Base-by-base conservation (phyloP, 2,797 vertebrate species). In the Tauraco hartlaubi region DNA sequence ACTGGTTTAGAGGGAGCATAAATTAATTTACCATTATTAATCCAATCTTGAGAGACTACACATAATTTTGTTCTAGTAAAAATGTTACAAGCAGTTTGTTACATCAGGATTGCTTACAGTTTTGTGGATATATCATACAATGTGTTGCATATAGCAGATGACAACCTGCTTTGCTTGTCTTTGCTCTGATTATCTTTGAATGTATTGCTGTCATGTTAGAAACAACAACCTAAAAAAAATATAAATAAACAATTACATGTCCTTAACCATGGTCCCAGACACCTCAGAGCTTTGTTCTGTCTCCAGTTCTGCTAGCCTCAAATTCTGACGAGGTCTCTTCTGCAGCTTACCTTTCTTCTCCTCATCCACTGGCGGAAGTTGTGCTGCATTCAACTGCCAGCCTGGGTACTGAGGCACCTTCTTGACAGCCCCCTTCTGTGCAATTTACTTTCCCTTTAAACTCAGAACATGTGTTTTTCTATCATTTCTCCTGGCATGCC, bases 1-100 rank as follows among this genome's bases (percentile, higher is more conserved):
- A 22, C 63, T 71, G 48, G 29, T 79, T 91, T 91, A 67, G 55
- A 79, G 28, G 37, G 6, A 61, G 9, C 23, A 51, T 85, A 85
- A 95, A 91, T 89, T 91, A 91, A 44, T 94, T 94, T 79, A 21
- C 74, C 22, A 15, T 91, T 92, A 77, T 87, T 63, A 87, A 49
- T 85, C 33, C 33, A 74, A 41, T 66, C 25, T 63, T 56, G 44
- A 51, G 63, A 83, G 23, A 33, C 16, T 44, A 54, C 76, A 76
- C 8, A 21, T 69, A 41, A 62, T 91, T 85, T 85, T 4, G 18
- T 80, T 91, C 59, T n/a, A 13, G 21, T 68, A 29, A 76, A 80
- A 84, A 33, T 16, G 5, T 62, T 91, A 16, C 12, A 49, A 92
- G 51, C 12, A 31, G 22, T 59, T 94, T 74, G 4, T 62, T 84